Base-by-base conservation (phyloP, 2,797 vertebrate species). In the Synaphobranchus kaupii region DNA sequence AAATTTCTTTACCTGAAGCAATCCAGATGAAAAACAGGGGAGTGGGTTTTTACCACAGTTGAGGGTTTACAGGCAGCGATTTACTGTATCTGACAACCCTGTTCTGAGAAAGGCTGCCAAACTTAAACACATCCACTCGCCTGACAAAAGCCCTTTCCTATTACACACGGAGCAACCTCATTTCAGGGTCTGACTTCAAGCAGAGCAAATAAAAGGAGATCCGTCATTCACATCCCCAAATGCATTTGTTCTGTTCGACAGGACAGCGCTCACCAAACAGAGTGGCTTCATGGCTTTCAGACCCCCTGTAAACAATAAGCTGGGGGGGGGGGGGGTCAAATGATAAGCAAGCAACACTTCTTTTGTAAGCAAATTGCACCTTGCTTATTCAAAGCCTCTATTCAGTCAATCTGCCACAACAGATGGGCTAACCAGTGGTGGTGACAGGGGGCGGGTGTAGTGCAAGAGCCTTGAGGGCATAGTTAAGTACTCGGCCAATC, bases 291-390 rank as follows among this genome's bases (percentile, higher is more conserved):
- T 4, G 73, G 34, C 1, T 47, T 78, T 78, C 5, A 20, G 44
- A 48, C 39, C 76, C 76, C 20, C 17, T 0, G 8, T 25, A 48
- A n/a, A 25, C 17, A 25, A 17, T 17, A 50, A 25, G 39, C 39
- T 50, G 44, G 39, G 39, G 10, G 76, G 76, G 76, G 44, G 39
- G 39, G 10, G 76, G 76, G 76, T 80, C 47, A 2, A n/a, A n/a
- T 47, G 76, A 50, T n/a, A 80, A 80, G 7, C 20, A 80, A 10
- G 44, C 17, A 48, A 28, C 76, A 22, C 25, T 80, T 48, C 39
- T 80, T 80, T 80, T 48, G 39, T 47, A 80, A 48, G 76, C 44
- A 80, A 80, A 47, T 48, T 80, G 44, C 15, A 12, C 76, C 76
- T 25, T 50, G 44, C 5, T 80, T 12, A 80, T 80, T 80, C 76